A percentile compares a stretch with the other conserved stretches of the same genome.
These are phyloP conservation scores for Perca flavescens DNA, from an alignment of 2,113 vertebrate species.

Conservation along the genomic window DNA sequence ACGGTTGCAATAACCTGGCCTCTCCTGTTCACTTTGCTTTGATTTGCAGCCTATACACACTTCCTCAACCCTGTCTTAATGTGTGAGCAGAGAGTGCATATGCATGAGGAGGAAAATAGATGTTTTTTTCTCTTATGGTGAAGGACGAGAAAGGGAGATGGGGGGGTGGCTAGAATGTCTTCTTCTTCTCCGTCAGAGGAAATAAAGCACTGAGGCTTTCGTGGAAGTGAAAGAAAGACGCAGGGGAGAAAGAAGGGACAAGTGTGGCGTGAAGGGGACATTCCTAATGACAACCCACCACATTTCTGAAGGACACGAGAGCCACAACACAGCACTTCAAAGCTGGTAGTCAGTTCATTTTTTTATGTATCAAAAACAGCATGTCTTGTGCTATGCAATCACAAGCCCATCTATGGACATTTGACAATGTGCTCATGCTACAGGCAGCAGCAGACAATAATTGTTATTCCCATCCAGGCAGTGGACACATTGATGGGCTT, in stretches of 20 bases:
- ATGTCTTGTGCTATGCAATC: slow-evolving; percentile 89
- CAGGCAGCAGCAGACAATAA: slow-evolving; percentile 86
- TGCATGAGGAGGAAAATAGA: slow-evolving; percentile 47
- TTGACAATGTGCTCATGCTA: slow-evolving; percentile 89
- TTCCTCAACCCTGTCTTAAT: slow-evolving; percentile 44
- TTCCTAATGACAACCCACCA: slow-evolving; percentile 74
- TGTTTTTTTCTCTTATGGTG: slow-evolving; percentile 57
- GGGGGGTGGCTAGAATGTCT: slow-evolving; percentile 22
- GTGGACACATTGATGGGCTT: slow-evolving; percentile 90
- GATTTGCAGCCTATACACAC: slow-evolving; percentile 57
- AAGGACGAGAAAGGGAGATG: slow-evolving; percentile 53
- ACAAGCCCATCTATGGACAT: slow-evolving; percentile 83
- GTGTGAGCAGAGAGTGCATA: slow-evolving; percentile 40
- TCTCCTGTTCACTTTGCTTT: slow-evolving; percentile 68
- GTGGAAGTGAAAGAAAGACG: slow-evolving; percentile 48
- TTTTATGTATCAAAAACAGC: slow-evolving; percentile 85
- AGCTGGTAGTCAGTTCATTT: slow-evolving; percentile 86
- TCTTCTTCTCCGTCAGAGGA: slow-evolving; percentile 56
- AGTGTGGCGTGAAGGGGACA: slow-evolving; percentile 76
- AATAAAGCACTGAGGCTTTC: slow-evolving; percentile 55
- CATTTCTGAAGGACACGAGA: slow-evolving; percentile 88
- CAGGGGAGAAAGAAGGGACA: slow-evolving; percentile 41
- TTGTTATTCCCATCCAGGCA: slow-evolving; percentile 88
- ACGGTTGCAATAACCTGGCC: slow-evolving; percentile 67
- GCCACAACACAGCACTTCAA: slow-evolving; percentile 84